Evolutionary conservation across 2,797 vertebrate genomes (phyloP), one percentile per base, ranked within the genome.

Genomic region (Acipenser oxyrinchus): DNA sequence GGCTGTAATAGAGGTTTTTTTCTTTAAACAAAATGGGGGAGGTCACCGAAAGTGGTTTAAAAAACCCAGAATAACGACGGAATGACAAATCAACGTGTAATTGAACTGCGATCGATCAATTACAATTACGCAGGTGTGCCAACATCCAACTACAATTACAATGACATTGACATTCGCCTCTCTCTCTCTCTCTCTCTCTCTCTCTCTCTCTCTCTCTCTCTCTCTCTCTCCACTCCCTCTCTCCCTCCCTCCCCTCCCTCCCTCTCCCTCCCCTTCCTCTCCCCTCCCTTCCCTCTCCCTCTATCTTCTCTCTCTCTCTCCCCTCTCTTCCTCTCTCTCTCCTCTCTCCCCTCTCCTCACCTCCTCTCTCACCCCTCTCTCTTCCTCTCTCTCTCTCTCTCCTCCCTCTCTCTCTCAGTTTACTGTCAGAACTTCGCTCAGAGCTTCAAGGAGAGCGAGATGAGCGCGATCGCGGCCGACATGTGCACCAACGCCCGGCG

Each of bases 341-440:
- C 37, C 13, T 52, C 60, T 11, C 23, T 4, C 63, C n/a, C 50
- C 8, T 15, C 51, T 18, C 48, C 49, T 53, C 52, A 23, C 66
- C 51, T n/a, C 18, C 66, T 23, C 7, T 49, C 6, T 6, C 23
- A 6, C 23, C 9, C 65, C 37, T 11, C 61, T 10, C 10, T 48
- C 23, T 50, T 51, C 64, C 48, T 49, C 6, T 10, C 15, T 62
- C n/a, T 49, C 37, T 50, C 18, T 6, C 18, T 52, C 66, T 62
- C 65, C 71, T 68, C 74, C 74, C 74, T 67, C 79, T 74, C 50
- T 3, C 63, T 70, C 72, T 82, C 80, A 97, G 95, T 95, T 87
- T 97, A 97, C 90, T 96, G 94, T 86, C 95, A 97, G 93, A 97
- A 96, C 81, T 97, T 97, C 10, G 95, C 94, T 37, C 94, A 94